These are phyloP conservation scores for Elephas maximus DNA, from an alignment of 2,113 vertebrate genomes.

Conservation along the genomic window DNA sequence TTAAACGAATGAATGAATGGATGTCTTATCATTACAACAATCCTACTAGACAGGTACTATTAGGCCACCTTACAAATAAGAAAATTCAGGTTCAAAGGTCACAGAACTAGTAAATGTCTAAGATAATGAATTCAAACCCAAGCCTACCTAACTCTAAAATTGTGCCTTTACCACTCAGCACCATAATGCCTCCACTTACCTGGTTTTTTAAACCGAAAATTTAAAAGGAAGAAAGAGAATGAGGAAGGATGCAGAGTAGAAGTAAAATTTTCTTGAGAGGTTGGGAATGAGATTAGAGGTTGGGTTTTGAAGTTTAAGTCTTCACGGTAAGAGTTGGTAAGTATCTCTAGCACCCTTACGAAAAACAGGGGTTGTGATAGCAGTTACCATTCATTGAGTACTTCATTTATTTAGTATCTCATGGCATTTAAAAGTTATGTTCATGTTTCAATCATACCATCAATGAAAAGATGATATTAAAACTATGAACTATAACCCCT, in stretches of 20 bases:
- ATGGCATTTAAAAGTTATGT: slow-evolving; percentile 38
- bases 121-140: neutral
- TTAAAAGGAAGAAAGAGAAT: neutral
- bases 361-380: slow-evolving; percentile 32
- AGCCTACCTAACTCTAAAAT: slow-evolving; percentile 19
- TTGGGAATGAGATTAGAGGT: neutral
- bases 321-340: slow-evolving; percentile 26
- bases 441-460: neutral
- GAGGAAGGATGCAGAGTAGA: neutral
- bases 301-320: slow-evolving; percentile 24
- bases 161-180: neutral
- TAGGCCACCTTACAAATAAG: neutral
- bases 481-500: neutral
- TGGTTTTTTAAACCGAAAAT: slow-evolving; percentile 29
- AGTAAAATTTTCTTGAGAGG: neutral
- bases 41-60: neutral
- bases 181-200: neutral
- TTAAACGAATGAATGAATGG: no score
- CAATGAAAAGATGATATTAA: neutral
- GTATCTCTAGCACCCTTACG: slow-evolving; percentile 6
- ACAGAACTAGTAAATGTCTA: neutral
- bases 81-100: neutral
- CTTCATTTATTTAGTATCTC: slow-evolving; percentile 19
- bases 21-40: slow-evolving; percentile 1
- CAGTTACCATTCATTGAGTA: slow-evolving; percentile 11